A percentile compares a stretch with the other conserved stretches of the same genome.
Conservation (phyloP, 2,888 invertebrate species). For the Pterobdella sp. region DNA sequence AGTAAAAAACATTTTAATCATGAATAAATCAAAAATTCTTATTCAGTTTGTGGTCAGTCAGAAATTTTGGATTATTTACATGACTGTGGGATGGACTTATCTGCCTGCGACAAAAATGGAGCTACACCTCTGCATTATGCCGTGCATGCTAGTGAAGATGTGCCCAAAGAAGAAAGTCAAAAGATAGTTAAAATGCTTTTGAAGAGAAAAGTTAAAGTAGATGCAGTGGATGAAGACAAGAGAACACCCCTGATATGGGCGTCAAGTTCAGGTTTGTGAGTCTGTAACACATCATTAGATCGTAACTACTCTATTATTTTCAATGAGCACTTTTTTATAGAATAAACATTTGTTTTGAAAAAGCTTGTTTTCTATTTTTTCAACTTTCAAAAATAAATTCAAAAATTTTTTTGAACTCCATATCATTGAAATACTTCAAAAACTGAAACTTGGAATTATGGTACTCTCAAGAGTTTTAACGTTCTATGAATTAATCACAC, state of each 20-base stretch:
- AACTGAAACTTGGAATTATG: too few species aligned
- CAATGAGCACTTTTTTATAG: too few species aligned
- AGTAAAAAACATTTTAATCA: not conserved
- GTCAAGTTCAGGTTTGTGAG: conserved; percentile 70
- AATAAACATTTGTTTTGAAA: too few species aligned
- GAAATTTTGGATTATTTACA: conserved; percentile 70
- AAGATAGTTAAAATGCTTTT: conserved; percentile 68
- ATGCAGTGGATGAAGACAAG: conserved; percentile 78
- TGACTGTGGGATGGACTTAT: conserved; percentile 73
- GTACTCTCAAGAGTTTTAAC: too few species aligned
- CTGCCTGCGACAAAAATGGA: conserved; percentile 82
- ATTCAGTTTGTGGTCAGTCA: conserved; percentile 25
- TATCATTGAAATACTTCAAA: too few species aligned
- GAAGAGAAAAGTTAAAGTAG: conserved; percentile 60
- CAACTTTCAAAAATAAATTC: too few species aligned
- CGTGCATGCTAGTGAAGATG: conserved; percentile 77
- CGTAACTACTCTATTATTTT: too few species aligned
- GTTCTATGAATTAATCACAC: too few species aligned
- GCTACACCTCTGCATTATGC: conserved; percentile 94
- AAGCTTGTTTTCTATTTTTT: too few species aligned
- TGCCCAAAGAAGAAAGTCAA: conserved; percentile 43
- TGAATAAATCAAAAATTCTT: not conserved
- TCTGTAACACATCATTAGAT: not conserved
- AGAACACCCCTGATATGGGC: conserved; percentile 93
- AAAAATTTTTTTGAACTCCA: too few species aligned